A percentile compares a stretch with the other conserved stretches of the same genome.
These are phyloP conservation scores for Progne subis DNA, from an alignment of 2,113 vertebrate genomes.

Conservation along the genomic window DNA sequence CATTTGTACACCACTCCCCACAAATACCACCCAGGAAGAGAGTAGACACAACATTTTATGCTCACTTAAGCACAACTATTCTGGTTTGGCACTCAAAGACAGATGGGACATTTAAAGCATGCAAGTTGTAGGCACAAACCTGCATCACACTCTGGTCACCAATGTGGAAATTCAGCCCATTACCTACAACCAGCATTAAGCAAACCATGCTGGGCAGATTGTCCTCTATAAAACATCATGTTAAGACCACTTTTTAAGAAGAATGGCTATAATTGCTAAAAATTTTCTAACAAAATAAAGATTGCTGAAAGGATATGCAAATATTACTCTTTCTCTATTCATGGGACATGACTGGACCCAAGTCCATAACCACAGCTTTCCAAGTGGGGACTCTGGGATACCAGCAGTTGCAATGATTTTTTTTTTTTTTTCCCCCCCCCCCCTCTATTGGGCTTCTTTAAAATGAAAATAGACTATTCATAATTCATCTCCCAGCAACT, in stretches of 20 bases:
- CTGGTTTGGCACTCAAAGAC: not conserved
- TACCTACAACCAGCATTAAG: not conserved
- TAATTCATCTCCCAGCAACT: not conserved
- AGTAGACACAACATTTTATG: slow-evolving; percentile 14
- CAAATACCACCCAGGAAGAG: not conserved
- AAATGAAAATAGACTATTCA: not conserved
- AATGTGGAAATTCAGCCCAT: not conserved
- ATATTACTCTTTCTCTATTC: not conserved
- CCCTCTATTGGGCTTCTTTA: not conserved
- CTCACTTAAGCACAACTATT: slow-evolving; percentile 19
- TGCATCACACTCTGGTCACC: not conserved
- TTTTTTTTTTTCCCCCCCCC: no score
- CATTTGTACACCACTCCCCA: not conserved
- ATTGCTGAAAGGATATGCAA: not conserved
- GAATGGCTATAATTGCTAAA: not conserved
- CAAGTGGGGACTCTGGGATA: not conserved
- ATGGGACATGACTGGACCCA: not conserved
- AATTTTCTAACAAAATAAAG: not conserved
- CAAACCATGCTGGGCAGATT: not conserved
- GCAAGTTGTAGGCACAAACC: not conserved
- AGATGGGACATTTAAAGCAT: not conserved
- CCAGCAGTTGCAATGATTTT: not conserved
- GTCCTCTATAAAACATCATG: not conserved
- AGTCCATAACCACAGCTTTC: not conserved
- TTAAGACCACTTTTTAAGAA: not conserved